Percentiles rank a stretch among this genome's conserved stretches.
phyloP scores from a whole-genome alignment of 2,113 vertebrate genomes.

The Brachyhypopomus gauderio region DNA sequence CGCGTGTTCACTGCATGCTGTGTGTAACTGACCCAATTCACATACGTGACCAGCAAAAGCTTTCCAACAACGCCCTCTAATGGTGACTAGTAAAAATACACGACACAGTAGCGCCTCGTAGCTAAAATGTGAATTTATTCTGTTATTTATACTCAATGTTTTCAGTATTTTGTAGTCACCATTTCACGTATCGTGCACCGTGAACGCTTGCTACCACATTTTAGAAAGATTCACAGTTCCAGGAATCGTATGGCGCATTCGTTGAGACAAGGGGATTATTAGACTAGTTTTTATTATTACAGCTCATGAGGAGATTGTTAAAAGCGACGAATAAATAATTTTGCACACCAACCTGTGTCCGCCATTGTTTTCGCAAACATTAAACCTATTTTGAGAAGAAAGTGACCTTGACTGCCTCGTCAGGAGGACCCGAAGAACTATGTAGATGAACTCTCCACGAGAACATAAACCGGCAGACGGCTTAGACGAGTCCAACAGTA shows the following conservation, averaged over 20 bases:
- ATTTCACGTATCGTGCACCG: neutral
- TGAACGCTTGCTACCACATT: conserved; percentile 23
- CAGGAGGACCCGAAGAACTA: neutral
- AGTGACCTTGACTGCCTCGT: conserved; percentile 22
- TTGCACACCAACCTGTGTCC: no score
- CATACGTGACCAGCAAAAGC: neutral
- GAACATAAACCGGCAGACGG: conserved; percentile 30
- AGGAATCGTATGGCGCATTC: conserved; percentile 25
- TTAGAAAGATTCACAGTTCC: conserved; percentile 36
- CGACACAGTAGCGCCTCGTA: neutral
- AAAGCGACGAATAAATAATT: conserved; percentile 28
- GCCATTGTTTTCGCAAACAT: conserved; percentile 30
- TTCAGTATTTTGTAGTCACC: neutral
- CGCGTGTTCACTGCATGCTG: neutral
- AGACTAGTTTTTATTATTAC: conserved; percentile 8
- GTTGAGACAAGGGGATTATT: conserved; percentile 31
- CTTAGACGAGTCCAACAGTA: conserved; percentile 30
- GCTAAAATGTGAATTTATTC: neutral
- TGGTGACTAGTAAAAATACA: neutral
- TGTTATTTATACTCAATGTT: neutral
- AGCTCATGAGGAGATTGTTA: conserved; percentile 23
- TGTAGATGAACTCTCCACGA: conserved; percentile 16
- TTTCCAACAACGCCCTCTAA: conserved; percentile 19
- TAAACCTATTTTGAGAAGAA: conserved; percentile 37
- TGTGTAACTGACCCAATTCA: neutral